Base-by-base conservation (phyloP, 2,888 invertebrate species). In the Zeuzera pyrina region DNA sequence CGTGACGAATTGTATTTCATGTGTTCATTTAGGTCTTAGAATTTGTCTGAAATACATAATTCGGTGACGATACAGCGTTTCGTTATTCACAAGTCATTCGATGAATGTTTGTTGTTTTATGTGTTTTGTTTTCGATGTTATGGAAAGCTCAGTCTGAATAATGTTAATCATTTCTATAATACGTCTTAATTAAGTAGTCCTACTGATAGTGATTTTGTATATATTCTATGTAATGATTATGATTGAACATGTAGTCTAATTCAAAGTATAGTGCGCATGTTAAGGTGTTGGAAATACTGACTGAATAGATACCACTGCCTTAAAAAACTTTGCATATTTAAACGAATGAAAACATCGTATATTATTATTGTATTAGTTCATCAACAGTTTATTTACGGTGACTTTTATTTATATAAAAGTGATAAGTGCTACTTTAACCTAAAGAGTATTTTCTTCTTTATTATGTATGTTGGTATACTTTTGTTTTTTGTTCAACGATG, bases 1-100 rank as follows among this genome's bases (percentile, higher is more conserved):
- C 58, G 63, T 50, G 69, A 55, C 67, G 66, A 67, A 66, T 67
- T 67, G 77, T 79, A 74, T 77, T 76, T 76, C 76, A 77, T 81
- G 81, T 81, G 81, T 81, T 81, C 81, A 81, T 77, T 78, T 79
- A 79, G 79, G 68, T 79, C 57, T 64, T 77, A 78, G 76, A 68
- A n/a, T n/a, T n/a, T n/a, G 66, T 77, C 66, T 67, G 77, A 70
- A 72, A 72, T 72, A 70, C 74, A 66, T 57, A 64, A 59, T 56
- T 63, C 57, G 64, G 63, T 62, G 58, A 59, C 46, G 53, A 56
- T 53, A 63, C 63, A 58, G 64, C 55, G 68, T 11, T 12, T 13
- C 12, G 65, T 60, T 58, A 56, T 60, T 57, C 64, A 60, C 68
- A 62, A 67, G 57, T 64, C 68, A 65, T 64, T 66, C 57, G 67